These are phyloP conservation scores for Glossosoma conforme DNA, from an alignment of 1,140 invertebrate genomes.

Conservation along the genomic window DNA sequence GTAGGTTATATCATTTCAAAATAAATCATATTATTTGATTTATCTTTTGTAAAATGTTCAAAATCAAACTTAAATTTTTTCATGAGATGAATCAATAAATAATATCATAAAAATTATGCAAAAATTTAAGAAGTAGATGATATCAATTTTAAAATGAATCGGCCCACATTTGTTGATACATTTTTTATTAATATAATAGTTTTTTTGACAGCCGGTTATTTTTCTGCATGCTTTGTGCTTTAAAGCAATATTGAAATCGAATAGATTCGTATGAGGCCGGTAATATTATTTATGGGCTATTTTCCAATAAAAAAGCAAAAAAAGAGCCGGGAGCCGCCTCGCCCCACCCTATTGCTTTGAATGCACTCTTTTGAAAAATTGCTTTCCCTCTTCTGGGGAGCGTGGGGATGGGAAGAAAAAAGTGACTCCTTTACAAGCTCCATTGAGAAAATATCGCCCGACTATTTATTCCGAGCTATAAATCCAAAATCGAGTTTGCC, in stretches of 20 bases:
- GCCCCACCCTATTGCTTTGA: not conserved
- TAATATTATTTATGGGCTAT: slow-evolving; percentile 11
- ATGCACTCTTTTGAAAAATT: slow-evolving; percentile 25
- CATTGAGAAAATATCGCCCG: slow-evolving; percentile 31
- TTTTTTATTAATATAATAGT: not conserved
- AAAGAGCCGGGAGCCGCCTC: slow-evolving; percentile 4
- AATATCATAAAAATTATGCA: too few species aligned
- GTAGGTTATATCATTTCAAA: too few species aligned
- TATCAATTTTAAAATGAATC: too few species aligned
- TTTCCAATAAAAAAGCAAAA: slow-evolving; percentile 7
- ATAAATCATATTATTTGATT: too few species aligned
- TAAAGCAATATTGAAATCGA: too few species aligned
- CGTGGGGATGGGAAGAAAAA: slow-evolving; percentile 15
- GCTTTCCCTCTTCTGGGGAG: slow-evolving; percentile 6
- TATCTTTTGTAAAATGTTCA: too few species aligned
- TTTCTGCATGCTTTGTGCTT: too few species aligned
- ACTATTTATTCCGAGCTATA: slow-evolving; percentile 32
- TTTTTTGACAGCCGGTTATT: too few species aligned
- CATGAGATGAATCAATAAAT: too few species aligned
- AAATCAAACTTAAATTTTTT: too few species aligned
- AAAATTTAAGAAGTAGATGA: too few species aligned
- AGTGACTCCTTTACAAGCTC: slow-evolving; percentile 28
- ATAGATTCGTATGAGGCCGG: too few species aligned
- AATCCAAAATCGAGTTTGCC: slow-evolving; percentile 30
- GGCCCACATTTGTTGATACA: slow-evolving; percentile 10